Evolutionary conservation across 2,797 vertebrate genomes (phyloP).

Genomic region (Gorsachius magnificus): DNA sequence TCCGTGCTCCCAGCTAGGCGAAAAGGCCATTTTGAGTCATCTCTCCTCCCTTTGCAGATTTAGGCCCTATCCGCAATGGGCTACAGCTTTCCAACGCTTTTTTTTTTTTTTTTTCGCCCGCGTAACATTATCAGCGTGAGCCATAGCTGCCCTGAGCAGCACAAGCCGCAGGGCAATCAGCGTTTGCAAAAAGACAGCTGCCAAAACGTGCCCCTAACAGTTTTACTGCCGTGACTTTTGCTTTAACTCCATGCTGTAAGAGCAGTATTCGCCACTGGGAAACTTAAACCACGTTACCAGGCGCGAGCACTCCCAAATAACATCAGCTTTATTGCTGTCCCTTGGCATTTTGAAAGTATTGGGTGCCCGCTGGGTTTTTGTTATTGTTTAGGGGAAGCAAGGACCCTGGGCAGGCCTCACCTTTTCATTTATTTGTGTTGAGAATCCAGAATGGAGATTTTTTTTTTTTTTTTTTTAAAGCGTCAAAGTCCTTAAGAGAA

Average conservation of each 20-base stretch:
- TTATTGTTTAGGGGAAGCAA: not conserved
- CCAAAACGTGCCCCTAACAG: not conserved
- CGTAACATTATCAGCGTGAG: not conserved
- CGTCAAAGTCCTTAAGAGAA: not conserved
- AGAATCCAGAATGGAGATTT: not conserved
- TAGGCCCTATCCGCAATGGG: not conserved
- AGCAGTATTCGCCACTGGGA: not conserved
- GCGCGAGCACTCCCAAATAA: not conserved
- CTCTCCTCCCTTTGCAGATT: not conserved
- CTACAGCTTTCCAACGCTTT: not conserved
- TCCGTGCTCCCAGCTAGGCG: not conserved
- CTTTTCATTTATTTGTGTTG: not conserved
- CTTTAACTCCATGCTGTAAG: not conserved
- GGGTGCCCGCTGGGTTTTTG: not conserved
- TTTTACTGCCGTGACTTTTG: not conserved
- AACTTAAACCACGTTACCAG: not conserved
- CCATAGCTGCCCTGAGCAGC: not conserved
- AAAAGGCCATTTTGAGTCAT: not conserved
- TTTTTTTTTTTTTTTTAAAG: not conserved
- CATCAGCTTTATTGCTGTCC: not conserved
- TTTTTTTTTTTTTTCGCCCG: not conserved
- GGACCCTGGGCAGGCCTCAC: not conserved
- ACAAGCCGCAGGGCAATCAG: not conserved
- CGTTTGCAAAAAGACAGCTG: not conserved
- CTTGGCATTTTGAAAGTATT: not conserved